Percentiles rank a stretch among this genome's conserved stretches.
phyloP scores from a whole-genome alignment of 2,797 vertebrate species.

The Gila robusta region DNA sequence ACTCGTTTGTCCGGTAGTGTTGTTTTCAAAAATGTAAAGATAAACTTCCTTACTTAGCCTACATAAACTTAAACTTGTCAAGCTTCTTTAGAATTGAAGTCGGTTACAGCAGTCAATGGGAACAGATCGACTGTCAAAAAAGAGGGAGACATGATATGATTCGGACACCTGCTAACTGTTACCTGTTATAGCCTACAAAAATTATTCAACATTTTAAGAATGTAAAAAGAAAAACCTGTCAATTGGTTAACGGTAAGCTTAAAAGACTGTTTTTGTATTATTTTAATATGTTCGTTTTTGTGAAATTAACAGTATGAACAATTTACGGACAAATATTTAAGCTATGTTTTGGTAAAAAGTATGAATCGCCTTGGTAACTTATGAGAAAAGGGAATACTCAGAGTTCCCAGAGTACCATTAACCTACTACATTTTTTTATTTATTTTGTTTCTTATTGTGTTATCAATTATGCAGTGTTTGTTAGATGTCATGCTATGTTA shows the following conservation, averaged over 20 bases:
- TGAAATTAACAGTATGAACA: background rate
- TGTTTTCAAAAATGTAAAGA: background rate
- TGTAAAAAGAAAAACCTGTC: background rate
- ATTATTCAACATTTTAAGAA: background rate
- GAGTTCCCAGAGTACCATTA: background rate
- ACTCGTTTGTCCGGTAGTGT: constrained; percentile 18
- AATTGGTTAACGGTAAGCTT: background rate
- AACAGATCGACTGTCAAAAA: background rate
- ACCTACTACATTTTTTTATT: background rate
- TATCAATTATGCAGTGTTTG: background rate
- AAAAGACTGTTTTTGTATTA: background rate
- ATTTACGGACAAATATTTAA: background rate
- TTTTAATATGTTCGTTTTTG: background rate
- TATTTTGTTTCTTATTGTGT: background rate
- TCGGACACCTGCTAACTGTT: constrained; percentile 9
- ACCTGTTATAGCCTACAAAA: background rate
- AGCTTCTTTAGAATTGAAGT: background rate
- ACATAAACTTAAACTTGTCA: background rate
- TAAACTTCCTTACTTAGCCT: background rate
- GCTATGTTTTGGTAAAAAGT: background rate
- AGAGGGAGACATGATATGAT: background rate
- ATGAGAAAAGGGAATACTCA: background rate
- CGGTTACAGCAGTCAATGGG: background rate
- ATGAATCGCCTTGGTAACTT: background rate
- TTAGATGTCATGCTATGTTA: background rate